Evolutionary conservation across 2,113 vertebrate genomes (phyloP).

Genomic region (Mastomys natalensis): DNA sequence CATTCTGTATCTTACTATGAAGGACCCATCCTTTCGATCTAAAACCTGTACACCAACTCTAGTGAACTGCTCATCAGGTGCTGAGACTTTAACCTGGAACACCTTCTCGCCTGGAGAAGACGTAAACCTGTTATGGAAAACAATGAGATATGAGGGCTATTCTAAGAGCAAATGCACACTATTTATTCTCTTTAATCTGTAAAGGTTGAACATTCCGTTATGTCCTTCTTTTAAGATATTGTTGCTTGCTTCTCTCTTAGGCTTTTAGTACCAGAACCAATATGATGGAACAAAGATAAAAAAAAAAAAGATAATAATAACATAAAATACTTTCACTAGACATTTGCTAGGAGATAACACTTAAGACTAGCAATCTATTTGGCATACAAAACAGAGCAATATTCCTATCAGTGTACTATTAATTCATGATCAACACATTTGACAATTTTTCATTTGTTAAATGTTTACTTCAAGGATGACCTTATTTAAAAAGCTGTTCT

Average conservation of each 20-base stretch:
- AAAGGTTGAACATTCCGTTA: not conserved
- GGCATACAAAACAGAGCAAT: not conserved
- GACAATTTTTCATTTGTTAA: slow-evolving; percentile 22
- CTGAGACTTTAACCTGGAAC: slow-evolving; percentile 94
- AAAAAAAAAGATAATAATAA: not conserved
- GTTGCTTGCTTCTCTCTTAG: not conserved
- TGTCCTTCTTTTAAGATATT: not conserved
- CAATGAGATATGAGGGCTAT: not conserved
- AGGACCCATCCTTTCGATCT: slow-evolving; percentile 97
- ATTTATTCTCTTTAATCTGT: not conserved
- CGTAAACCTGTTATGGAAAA: slow-evolving; percentile 89
- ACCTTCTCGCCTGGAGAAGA: slow-evolving; percentile 93
- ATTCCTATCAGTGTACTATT: not conserved
- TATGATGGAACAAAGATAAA: not conserved
- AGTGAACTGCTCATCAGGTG: slow-evolving; percentile 93
- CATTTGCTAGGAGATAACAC: not conserved
- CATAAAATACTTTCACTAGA: not conserved
- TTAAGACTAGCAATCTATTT: not conserved
- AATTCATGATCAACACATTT: not conserved
- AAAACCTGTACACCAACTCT: slow-evolving; percentile 96
- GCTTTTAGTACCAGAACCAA: slow-evolving; percentile 6
- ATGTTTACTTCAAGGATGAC: not conserved
- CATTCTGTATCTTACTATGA: slow-evolving; percentile 97
- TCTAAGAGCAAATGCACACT: not conserved
- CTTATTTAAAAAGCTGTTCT: slow-evolving; percentile 30